A percentile compares a stretch with the other conserved stretches of the same genome.
These are phyloP conservation scores for Glareola pratincola DNA, from an alignment of 2,113 vertebrate genomes.

Conservation along the genomic window DNA sequence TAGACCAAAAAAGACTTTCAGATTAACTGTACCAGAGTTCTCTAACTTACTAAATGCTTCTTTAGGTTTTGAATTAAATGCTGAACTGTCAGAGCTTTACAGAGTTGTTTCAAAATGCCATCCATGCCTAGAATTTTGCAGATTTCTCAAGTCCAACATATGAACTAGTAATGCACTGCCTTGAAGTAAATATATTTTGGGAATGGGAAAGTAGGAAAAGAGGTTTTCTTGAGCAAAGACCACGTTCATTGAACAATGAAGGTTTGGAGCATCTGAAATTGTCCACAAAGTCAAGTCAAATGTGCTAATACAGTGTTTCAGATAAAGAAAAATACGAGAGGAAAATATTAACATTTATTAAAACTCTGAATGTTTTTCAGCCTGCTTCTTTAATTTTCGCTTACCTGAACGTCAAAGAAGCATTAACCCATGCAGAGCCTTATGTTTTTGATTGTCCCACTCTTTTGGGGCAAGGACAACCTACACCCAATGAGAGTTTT, in stretches of 20 bases:
- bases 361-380: neutral
- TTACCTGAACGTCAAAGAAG: neutral
- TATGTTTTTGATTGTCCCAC: neutral
- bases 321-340: neutral
- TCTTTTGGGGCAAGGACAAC: neutral
- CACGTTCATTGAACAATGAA: neutral
- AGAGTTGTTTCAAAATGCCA: neutral
- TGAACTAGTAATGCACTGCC: neutral
- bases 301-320: neutral
- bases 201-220: neutral
- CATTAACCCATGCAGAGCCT: neutral
- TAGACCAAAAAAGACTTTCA: neutral
- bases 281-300: neutral
- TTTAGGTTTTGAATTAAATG: neutral
- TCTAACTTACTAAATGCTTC: neutral
- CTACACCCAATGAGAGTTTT: neutral
- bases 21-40: neutral
- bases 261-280: neutral
- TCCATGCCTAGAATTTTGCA: neutral
- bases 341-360: neutral
- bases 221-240: neutral
- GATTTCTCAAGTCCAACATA: neutral
- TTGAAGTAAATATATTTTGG: neutral
- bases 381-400: neutral
- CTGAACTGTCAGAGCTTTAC: neutral